Evolutionary conservation across 2,888 invertebrate genomes (phyloP).

Genomic region (Epinotia ramella): DNA sequence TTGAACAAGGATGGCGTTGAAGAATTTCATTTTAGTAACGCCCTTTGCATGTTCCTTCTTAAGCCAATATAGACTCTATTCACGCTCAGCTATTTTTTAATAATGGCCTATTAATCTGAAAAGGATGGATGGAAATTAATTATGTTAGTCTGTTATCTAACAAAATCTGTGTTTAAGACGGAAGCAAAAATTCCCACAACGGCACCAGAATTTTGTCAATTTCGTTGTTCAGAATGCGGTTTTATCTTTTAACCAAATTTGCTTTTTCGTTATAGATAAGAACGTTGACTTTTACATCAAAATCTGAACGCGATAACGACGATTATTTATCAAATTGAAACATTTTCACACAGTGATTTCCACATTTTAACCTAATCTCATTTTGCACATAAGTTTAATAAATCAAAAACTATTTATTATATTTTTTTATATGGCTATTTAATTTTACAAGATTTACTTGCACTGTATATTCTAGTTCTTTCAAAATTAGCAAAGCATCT

Average conservation of each 20-base stretch:
- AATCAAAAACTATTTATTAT: neutral
- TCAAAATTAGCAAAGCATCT: too few relatives aligned
- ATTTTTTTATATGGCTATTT: too few relatives aligned
- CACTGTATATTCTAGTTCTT: too few relatives aligned
- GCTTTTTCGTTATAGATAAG: constrained; percentile 71
- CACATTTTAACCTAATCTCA: constrained; percentile 8
- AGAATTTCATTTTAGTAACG: constrained; percentile 14
- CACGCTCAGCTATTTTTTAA: neutral
- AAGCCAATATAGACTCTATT: neutral
- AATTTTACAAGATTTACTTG: too few relatives aligned
- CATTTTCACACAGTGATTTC: constrained; percentile 51
- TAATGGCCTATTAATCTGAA: constrained; percentile 4
- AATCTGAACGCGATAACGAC: constrained; percentile 70
- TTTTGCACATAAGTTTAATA: neutral
- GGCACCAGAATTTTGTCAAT: constrained; percentile 33
- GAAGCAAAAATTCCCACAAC: constrained; percentile 26
- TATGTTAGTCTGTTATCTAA: neutral
- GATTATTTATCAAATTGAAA: constrained; percentile 57
- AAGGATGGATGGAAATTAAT: neutral
- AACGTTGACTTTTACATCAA: constrained; percentile 70
- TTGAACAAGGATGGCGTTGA: constrained; percentile 44
- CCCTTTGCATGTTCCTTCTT: constrained; percentile 12
- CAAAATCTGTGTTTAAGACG: neutral
- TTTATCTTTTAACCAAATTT: constrained; percentile 66
- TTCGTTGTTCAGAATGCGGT: constrained; percentile 47